Conservation (phyloP, 2,888 invertebrate genomes). For the Torymus texanus region DNA sequence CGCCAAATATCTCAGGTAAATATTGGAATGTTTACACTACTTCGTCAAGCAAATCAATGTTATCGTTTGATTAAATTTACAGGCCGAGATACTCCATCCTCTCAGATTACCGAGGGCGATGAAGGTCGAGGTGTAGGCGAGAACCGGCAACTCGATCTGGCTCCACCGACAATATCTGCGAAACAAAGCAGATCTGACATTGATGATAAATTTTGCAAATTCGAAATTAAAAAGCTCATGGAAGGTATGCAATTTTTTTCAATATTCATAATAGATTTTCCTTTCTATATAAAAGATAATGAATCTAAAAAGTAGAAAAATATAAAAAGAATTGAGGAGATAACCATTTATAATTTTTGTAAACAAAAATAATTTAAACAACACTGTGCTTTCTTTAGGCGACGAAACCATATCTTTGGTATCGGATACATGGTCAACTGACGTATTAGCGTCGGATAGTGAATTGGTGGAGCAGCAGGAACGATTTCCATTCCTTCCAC, state of each 20-base stretch:
- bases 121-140: slow-evolving; percentile 76
- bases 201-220: slow-evolving; percentile 98
- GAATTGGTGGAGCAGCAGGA: slow-evolving; percentile 91
- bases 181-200: slow-evolving; percentile 92
- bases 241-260: slow-evolving; percentile 72
- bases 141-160: slow-evolving; percentile 71
- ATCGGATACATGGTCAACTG: slow-evolving; percentile 99
- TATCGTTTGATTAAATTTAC: slow-evolving; percentile 18
- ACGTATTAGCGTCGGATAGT: slow-evolving; percentile 96
- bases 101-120: slow-evolving; percentile 90
- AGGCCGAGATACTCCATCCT: slow-evolving; percentile 95
- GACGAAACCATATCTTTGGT: slow-evolving; percentile 98
- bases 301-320: too few relatives aligned
- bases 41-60: not conserved
- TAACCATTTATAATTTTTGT: not conserved
- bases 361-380: not conserved
- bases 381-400: slow-evolving; percentile 73
- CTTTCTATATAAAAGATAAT: too few relatives aligned
- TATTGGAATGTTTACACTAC: not conserved
- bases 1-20: slow-evolving; percentile 92
- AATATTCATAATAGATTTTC: too few relatives aligned
- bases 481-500: slow-evolving; percentile 72
- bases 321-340: not conserved
- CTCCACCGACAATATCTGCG: slow-evolving; percentile 74
- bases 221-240: slow-evolving; percentile 88